Base-by-base conservation (phyloP, 2,113 vertebrate genomes). In the Tragelaphus strepsiceros region DNA sequence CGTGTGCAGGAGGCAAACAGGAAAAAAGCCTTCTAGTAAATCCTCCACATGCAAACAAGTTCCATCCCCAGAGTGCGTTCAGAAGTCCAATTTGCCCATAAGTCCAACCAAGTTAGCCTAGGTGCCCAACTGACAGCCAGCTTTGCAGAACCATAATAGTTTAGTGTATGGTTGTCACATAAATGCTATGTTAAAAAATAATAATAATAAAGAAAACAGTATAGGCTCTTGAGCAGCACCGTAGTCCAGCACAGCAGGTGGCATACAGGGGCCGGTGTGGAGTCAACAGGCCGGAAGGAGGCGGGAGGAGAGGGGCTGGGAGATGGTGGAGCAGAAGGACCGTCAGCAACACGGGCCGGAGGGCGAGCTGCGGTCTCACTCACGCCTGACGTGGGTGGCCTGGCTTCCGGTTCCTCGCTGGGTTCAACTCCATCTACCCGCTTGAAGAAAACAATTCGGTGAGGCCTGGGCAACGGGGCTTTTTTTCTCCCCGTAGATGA, bases 361-460 rank as follows among this genome's bases (percentile, higher is more conserved):
- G 67, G 21, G 67, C 0, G 5, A 74, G 35, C 67, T 74, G 67
- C 21, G 5, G 67, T 7, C 6, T 39, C 67, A 39, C 35, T 74
- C 35, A 24, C 0, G 11, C 67, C 22, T 24, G 0, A 3, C 12
- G 11, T 6, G 11, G 35, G 5, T 13, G 67, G 11, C 35, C 1
- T 3, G 5, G 35, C n/a, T 12, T 74, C 67, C 39, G 19, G 35
- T 39, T 74, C 35, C 10, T 74, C 2, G 1, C 67, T 39, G 67
- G 35, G 35, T 24, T 74, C 67, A 22, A 7, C 21, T 74, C 35
- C 21, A 24, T 74, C 67, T 24, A 24, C 35, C 35, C n/a, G 5
- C 35, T 39, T 74, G 67, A 74, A 35, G 19, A 24, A 74, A 43
- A 13, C 67, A 74, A 0, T 24, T 39, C 21, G 3, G 67, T 74